Base-by-base conservation (phyloP, 2,113 vertebrate species). In the Dinomys branickii region DNA sequence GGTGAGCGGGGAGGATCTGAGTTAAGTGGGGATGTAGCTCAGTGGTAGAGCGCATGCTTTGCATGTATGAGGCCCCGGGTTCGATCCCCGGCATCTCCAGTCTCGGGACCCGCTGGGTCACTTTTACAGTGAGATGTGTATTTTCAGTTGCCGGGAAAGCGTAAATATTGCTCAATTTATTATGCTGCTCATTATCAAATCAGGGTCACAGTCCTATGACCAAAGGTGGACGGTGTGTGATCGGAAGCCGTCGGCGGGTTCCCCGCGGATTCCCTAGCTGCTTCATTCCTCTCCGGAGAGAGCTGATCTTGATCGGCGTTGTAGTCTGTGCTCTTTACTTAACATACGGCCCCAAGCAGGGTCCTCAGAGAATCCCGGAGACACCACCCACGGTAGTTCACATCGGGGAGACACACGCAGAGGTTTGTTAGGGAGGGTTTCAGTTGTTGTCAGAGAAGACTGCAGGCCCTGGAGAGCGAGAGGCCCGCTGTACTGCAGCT, bases 1-100 rank as follows among this genome's bases (percentile, higher is more conserved):
- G 38, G 2, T 0, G n/a, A n/a, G 35, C 38, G 26, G 3, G 20
- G 2, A 22, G 73, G 0, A 0, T 0, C 0, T 0, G 0, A 0
- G 0, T 0, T 0, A 0, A 0, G 0, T 9, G 88, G 84, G 96
- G 84, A 44, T 94, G 88, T 95, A 91, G 91, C 69, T 94, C 78
- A 88, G 91, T n/a, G 94, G 94, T 88, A 85, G 91, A 91, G 94
- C 38, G 2, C 33, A 12, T 88, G 91, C 91, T 91, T 95, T 97
- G 94, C 88, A 80, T 58, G 94, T 7, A 88, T 35, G 87, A 93
- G 83, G 87, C 0, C 82, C 67, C 5, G 65, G 94, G 87, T 97
- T 91, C 54, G 1, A 73, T 78, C 54, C 94, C 84, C 4, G 4
- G 88, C 61, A 20, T 91, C 91, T 94, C 96, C 94, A 95, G 0